Evolutionary conservation across 1,140 invertebrate genomes (phyloP), one percentile per base, ranked within the genome.

Genomic region (Heliconius eleuchia): DNA sequence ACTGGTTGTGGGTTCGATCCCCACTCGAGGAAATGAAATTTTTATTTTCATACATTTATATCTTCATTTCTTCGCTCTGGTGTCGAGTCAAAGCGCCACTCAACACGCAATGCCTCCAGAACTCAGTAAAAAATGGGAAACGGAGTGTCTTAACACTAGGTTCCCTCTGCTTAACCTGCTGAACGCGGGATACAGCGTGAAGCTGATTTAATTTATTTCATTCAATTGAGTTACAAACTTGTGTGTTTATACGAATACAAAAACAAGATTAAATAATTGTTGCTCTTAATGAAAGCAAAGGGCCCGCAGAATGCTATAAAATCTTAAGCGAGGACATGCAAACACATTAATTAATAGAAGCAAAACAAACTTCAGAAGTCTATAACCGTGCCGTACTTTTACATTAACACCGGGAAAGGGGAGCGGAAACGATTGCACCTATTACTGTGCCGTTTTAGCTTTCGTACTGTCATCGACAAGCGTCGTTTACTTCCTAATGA

Each of bases 331-430:
- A 80, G 86, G 86, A 88, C 87, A 86, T 86, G 85, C 90, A 92
- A 93, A 94, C 90, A 91, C 87, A 92, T 92, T 89, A 93, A 92
- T 94, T 94, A 91, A 91, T 88, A 89, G 89, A 85, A 90, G 82
- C 85, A 89, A 91, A 87, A 90, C 87, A 91, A 93, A 92, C 88
- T 93, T 93, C 84, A 87, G 83, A 91, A 91, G 88, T 91, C 89
- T 85, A 84, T 89, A 86, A 84, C 86, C 77, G 85, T 84, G 83
- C 87, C 84, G 85, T 93, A 94, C 92, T 94, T 94, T 90, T 93
- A 87, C 92, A 94, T 94, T 94, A 93, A 86, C 83, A 87, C 85
- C 84, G 83, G 83, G 84, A 82, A 84, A 87, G 87, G 88, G 81
- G 76, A 82, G 80, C 89, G 90, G 87, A 90, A 92, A 91, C 85